Base-by-base conservation (phyloP, 2,797 vertebrate species). In the Peromyscus melanophrys region DNA sequence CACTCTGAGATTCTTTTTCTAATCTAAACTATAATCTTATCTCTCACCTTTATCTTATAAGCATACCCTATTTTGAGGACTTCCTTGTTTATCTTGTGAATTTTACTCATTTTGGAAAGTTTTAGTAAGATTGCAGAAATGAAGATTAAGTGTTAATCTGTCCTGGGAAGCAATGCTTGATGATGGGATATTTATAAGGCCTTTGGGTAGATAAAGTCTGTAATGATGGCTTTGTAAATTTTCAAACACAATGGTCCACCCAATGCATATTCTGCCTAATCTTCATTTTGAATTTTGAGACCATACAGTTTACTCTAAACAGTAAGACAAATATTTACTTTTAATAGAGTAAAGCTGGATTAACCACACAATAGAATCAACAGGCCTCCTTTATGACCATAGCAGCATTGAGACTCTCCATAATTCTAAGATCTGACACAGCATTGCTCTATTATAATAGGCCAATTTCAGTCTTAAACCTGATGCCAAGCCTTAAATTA, bases 181-280 rank as follows among this genome's bases (percentile, higher is more conserved):
- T 77, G 87, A 37, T 34, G 12, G 71, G 87, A 67, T 63, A 34
- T 95, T 90, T 81, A 14, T 80, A 55, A 82, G 63, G 90, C 1
- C 12, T 94, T 61, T 59, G 34, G 10, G n/a, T 94, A 46, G 12
- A 67, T 89, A 46, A 29, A 23, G 43, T 88, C 23, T 82, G 25
- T 65, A 67, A 89, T 59, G 67, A 75, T 37, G 49, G 34, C 5
- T 90, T 89, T 83, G 46, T 57, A 94, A 94, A 92, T 76, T 97
- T 78, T 95, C 59, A 95, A 90, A 75, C 37, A 21, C 49, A 9
- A 76, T 43, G 43, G 17, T 46, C 76, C 46, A 90, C 59, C 27
- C 19, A 89, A 95, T 65, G 25, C 7, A 40, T 55, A 90, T 75
- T 75, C 92, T 85, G 61, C 19, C 34, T 71, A 65, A n/a, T 27